phyloP scores from a whole-genome alignment of 2,888 invertebrate species.

The Polyommatus icarus region DNA sequence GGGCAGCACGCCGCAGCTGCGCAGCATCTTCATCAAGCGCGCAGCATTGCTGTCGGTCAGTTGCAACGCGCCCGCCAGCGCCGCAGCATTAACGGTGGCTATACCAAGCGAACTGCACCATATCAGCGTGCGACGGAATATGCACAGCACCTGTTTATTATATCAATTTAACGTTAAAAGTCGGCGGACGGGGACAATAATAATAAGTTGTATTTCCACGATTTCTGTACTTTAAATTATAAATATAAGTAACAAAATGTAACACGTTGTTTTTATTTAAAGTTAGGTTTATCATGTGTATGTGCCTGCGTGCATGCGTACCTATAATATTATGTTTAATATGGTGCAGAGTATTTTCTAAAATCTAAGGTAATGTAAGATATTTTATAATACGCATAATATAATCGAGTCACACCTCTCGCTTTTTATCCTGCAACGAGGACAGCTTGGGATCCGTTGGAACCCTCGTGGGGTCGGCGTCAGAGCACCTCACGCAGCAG shows the following conservation, averaged over 20 bases:
- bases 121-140: conserved; percentile 57
- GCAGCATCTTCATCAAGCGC: conserved; percentile 52
- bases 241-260: too few relatives aligned
- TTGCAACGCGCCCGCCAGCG: conserved; percentile 43
- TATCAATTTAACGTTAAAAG: too few relatives aligned
- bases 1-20: conserved; percentile 46
- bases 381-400: neutral
- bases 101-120: conserved; percentile 44
- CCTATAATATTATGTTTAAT: too few relatives aligned
- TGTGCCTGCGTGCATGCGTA: too few relatives aligned
- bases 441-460: conserved; percentile 51
- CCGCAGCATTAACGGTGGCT: conserved; percentile 30
- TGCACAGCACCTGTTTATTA: conserved; percentile 53
- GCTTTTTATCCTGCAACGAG: conserved; percentile 41
- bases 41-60: conserved; percentile 47
- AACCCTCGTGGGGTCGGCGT: conserved; percentile 41
- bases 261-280: too few relatives aligned
- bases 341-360: too few relatives aligned
- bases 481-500: conserved; percentile 53
- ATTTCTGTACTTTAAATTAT: too few relatives aligned
- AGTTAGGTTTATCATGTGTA: too few relatives aligned
- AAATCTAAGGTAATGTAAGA: too few relatives aligned
- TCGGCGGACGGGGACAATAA: too few relatives aligned
- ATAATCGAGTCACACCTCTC: conserved; percentile 48
- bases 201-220: too few relatives aligned